Conservation (phyloP, 2,797 vertebrate species). For the Champsocephalus esox region DNA sequence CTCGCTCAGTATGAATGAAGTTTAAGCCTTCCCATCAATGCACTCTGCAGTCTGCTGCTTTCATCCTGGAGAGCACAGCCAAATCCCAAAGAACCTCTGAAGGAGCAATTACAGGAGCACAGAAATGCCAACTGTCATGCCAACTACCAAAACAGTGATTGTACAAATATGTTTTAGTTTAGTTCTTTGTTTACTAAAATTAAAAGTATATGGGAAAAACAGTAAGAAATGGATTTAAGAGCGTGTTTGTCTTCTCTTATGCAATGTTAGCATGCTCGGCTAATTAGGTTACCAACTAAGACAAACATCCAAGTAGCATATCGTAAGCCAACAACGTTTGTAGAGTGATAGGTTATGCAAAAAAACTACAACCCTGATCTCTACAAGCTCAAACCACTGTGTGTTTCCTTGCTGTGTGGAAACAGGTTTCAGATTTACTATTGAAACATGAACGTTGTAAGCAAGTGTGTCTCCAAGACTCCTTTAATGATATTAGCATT, state of each 20-base stretch:
- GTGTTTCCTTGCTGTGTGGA: too few relatives aligned
- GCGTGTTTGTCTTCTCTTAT: neutral
- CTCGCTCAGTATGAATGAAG: constrained; percentile 44
- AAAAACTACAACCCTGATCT: too few relatives aligned
- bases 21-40: constrained; percentile 51
- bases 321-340: neutral
- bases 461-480: too few relatives aligned
- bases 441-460: too few relatives aligned
- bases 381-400: too few relatives aligned
- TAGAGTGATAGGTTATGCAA: neutral
- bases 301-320: too few relatives aligned
- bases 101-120: constrained; percentile 63
- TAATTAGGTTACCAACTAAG: neutral
- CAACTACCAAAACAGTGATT: neutral
- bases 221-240: neutral
- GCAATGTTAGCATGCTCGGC: neutral
- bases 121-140: constrained; percentile 74
- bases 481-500: too few relatives aligned
- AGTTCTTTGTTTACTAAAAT: too few relatives aligned
- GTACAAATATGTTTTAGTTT: neutral
- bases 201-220: too few relatives aligned
- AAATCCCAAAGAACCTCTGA: constrained; percentile 45
- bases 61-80: constrained; percentile 38
- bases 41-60: constrained; percentile 32
- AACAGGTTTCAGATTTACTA: too few relatives aligned